Conservation (phyloP, 2,888 invertebrate genomes). For the Macrosiphum euphorbiae region DNA sequence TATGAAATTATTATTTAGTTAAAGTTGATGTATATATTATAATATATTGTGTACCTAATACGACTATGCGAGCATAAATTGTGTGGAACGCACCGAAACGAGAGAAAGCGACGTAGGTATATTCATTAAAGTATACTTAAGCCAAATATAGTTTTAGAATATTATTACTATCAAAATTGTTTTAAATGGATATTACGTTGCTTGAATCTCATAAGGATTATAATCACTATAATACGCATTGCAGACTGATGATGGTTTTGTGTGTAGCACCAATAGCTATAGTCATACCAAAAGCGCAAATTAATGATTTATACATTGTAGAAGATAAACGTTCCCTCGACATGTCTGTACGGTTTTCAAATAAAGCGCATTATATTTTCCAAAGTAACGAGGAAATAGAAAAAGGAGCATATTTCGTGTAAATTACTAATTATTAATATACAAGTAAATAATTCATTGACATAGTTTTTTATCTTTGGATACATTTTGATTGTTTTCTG, state of each 20-base stretch:
- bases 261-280: neutral
- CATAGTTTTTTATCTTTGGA: neutral
- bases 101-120: neutral
- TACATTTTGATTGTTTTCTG: neutral
- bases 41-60: too few species aligned
- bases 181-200: neutral
- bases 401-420: neutral
- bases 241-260: neutral
- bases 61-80: neutral
- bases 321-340: neutral
- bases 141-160: neutral
- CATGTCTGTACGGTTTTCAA: neutral
- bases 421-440: neutral
- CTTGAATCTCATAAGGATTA: neutral
- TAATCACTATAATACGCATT: neutral
- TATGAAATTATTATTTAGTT: neutral
- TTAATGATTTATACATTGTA: neutral
- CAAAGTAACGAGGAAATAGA: neutral
- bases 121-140: neutral
- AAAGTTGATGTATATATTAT: neutral
- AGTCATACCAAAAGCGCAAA: neutral
- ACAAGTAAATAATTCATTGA: neutral
- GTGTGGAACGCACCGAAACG: neutral
- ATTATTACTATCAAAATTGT: neutral
- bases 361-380: neutral